Evolutionary conservation across 1,140 invertebrate genomes (phyloP).

Genomic region (Cotesia glomerata): DNA sequence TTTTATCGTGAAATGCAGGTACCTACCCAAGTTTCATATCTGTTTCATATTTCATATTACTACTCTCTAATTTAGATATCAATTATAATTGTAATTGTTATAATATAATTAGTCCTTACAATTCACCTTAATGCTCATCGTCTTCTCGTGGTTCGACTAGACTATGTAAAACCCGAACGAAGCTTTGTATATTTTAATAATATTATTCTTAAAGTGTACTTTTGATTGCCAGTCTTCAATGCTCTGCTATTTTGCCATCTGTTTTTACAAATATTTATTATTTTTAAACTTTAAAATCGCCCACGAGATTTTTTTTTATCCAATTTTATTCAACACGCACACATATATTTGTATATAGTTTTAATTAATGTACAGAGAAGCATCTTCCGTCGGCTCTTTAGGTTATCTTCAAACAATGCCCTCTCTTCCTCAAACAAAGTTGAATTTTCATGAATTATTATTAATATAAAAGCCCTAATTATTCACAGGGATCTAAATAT

Average conservation of each 20-base stretch:
- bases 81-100: too few species aligned
- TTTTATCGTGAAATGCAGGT: conserved; percentile 58
- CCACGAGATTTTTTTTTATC: background rate
- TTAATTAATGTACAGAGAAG: conserved; percentile 4
- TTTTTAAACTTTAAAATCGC: conserved; percentile 16
- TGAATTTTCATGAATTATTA: too few species aligned
- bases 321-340: too few species aligned
- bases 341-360: background rate
- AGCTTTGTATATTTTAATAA: background rate
- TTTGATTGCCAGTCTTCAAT: conserved; percentile 54
- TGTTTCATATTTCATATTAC: conserved; percentile 46
- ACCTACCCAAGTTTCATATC: conserved; percentile 57
- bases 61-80: conserved; percentile 26
- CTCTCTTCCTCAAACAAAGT: background rate
- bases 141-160: conserved; percentile 23
- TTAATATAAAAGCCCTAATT: too few species aligned
- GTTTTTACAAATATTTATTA: background rate
- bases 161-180: conserved; percentile 15
- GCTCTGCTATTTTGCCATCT: conserved; percentile 34
- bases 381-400: too few species aligned
- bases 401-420: background rate
- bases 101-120: too few species aligned
- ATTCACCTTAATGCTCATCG: background rate
- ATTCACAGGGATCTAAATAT: too few species aligned
- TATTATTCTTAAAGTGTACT: conserved; percentile 37